A percentile compares a stretch with the other conserved stretches of the same genome.
phyloP scores from a whole-genome alignment of 2,888 invertebrate genomes.

The Sisyra nigra region DNA sequence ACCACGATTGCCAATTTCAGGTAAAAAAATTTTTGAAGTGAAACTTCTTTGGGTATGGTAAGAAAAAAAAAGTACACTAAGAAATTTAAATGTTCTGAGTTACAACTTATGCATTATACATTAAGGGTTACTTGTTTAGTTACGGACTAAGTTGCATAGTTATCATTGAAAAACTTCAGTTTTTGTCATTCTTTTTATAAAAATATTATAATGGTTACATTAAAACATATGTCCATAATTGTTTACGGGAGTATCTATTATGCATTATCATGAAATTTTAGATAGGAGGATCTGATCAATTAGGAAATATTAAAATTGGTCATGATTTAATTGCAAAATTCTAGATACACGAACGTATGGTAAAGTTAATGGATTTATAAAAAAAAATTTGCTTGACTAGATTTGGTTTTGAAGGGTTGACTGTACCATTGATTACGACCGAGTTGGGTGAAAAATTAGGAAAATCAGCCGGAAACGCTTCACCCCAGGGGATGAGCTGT shows the following conservation, averaged over 20 bases:
- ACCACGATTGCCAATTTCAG: conserved; percentile 72
- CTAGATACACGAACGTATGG: conserved; percentile 55
- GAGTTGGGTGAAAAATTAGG: conserved; percentile 92
- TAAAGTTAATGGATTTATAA: conserved; percentile 2
- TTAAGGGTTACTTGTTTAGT: too few relatives aligned
- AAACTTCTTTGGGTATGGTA: too few relatives aligned
- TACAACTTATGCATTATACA: too few relatives aligned
- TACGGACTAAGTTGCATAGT: neutral
- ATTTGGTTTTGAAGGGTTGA: conserved; percentile 43
- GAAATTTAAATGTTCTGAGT: too few relatives aligned
- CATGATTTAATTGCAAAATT: conserved; percentile 72
- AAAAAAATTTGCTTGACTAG: neutral
- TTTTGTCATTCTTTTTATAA: too few relatives aligned
- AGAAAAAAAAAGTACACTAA: too few relatives aligned
- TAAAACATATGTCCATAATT: too few relatives aligned
- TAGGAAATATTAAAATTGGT: conserved; percentile 91
- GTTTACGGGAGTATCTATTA: too few relatives aligned
- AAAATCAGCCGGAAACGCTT: conserved; percentile 81
- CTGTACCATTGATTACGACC: conserved; percentile 80
- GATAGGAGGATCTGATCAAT: conserved; percentile 94
- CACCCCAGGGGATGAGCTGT: conserved; percentile 78
- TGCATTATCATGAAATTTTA: conserved; percentile 29
- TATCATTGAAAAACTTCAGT: too few relatives aligned
- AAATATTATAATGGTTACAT: too few relatives aligned
- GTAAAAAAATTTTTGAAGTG: conserved; percentile 45